Evolutionary conservation across 2,888 invertebrate species (phyloP), one percentile per base, ranked within the genome.

Genomic region (Diarsia brunnea): DNA sequence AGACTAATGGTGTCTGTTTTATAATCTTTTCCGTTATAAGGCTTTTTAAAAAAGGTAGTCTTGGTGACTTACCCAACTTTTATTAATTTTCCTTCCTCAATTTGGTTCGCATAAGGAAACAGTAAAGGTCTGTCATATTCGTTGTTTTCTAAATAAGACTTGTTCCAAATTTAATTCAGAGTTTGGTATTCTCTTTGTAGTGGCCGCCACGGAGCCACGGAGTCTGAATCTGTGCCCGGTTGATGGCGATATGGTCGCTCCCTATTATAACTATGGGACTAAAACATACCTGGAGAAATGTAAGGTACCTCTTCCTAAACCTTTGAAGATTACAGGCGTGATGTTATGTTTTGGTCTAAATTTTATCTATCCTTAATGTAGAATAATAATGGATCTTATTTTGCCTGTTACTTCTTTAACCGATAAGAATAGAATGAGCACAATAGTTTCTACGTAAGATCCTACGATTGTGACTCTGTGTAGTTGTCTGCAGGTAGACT

Each of bases 1-100:
- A 12, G 0, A 5, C 7, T 19, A 49, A 38, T 11, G 10, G n/a
- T 10, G 27, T 16, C 16, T 12, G 31, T 51, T 75, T n/a, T 45
- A 45, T 51, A 51, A 31, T 47, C 43, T 38, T 31, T 31, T 31
- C 38, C 38, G 38, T 31, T 31, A 0, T 5, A 60, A 43, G 73
- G 45, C 16, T 53, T 4, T 43, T 16, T 5, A 10, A 16, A 16
- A 45, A 45, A 7, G 0, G 2, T 12, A 21, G 16, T 63, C 31
- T 71, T 73, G n/a, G n/a, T 63, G 73, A 69, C 51, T 45, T 74
- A 14, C 45, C 12, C 67, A 61, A 66, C n/a, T 10, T 47, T n/a
- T 69, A 43, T 1, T 11, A 0, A 55, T 70, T 74, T 69, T 67
- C 51, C 69, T 79, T 67, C 70, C 60, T 78, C 51, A 55, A 51